Conservation (phyloP, 2,797 vertebrate species). For the Sarcoramphus papa region DNA sequence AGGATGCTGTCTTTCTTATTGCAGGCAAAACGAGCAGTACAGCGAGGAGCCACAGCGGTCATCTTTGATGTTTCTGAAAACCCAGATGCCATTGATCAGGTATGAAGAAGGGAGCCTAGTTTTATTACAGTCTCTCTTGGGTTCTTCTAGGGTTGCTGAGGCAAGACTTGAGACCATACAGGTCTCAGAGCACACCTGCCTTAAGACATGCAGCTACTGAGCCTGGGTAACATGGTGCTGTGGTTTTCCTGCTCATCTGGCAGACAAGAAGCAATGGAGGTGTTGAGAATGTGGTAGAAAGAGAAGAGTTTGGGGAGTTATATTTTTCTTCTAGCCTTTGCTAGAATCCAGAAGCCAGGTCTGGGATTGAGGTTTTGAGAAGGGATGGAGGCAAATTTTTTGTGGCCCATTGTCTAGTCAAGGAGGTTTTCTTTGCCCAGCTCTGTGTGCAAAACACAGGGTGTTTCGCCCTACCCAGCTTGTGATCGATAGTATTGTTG, state of each 20-base stretch:
- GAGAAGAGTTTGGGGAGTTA: background rate
- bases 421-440: background rate
- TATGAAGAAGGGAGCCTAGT: slow-evolving; percentile 37
- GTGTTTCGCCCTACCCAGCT: background rate
- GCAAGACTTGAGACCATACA: background rate
- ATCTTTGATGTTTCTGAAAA: slow-evolving; percentile 99
- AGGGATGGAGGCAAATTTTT: background rate
- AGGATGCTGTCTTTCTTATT: slow-evolving; percentile 56
- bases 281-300: background rate
- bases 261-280: background rate
- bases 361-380: background rate
- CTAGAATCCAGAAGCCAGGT: background rate
- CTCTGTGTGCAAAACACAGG: background rate
- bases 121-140: background rate
- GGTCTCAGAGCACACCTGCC: background rate
- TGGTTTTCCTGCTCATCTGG: background rate
- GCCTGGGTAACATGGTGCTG: background rate
- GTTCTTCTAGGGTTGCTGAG: background rate
- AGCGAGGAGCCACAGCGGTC: slow-evolving; percentile 95
- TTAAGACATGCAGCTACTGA: background rate
- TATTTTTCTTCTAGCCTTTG: background rate
- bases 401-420: background rate
- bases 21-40: slow-evolving; percentile 95
- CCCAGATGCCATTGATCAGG: slow-evolving; percentile 97
- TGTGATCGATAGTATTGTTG: background rate